A percentile compares a stretch with the other conserved stretches of the same genome.
phyloP scores from a whole-genome alignment of 1,140 invertebrate species.

The Euura saliciscinereae region DNA sequence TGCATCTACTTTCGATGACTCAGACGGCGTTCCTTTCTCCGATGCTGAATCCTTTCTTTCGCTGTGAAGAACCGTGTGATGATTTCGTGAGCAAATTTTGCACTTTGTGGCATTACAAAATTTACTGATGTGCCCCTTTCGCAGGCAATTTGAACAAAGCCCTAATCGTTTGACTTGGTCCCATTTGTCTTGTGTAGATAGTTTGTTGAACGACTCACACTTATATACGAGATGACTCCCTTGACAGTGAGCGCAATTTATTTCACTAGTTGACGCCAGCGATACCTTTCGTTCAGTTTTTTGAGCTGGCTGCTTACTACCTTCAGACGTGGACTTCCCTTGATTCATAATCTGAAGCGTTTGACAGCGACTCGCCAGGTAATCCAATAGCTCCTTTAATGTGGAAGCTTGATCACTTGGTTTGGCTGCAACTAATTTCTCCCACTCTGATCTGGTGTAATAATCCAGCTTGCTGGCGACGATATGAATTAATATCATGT shows the following conservation, averaged over 20 bases:
- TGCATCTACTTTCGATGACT: background rate
- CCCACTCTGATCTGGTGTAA: constrained; percentile 24
- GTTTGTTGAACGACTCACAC: constrained; percentile 20
- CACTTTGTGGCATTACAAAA: too few species aligned
- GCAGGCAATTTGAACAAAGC: constrained; percentile 23
- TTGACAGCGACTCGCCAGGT: background rate
- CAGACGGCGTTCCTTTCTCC: background rate
- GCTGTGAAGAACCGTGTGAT: constrained; percentile 7
- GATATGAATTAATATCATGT: constrained; percentile 32
- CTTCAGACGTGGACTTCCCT: background rate
- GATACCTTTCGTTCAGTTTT: background rate
- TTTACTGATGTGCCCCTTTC: background rate
- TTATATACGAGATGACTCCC: constrained; percentile 23
- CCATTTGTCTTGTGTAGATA: constrained; percentile 21
- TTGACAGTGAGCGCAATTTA: constrained; percentile 20
- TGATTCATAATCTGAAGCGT: background rate
- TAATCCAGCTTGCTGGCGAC: constrained; percentile 24
- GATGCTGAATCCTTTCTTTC: constrained; percentile 16
- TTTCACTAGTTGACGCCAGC: background rate
- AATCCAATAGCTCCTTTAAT: background rate
- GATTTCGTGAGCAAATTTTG: background rate
- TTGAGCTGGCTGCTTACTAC: background rate
- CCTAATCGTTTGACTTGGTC: constrained; percentile 15
- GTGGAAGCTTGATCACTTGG: background rate
- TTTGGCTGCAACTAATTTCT: constrained; percentile 10